Conservation (phyloP, 1,140 invertebrate species). For the Drosophila athabasca region DNA sequence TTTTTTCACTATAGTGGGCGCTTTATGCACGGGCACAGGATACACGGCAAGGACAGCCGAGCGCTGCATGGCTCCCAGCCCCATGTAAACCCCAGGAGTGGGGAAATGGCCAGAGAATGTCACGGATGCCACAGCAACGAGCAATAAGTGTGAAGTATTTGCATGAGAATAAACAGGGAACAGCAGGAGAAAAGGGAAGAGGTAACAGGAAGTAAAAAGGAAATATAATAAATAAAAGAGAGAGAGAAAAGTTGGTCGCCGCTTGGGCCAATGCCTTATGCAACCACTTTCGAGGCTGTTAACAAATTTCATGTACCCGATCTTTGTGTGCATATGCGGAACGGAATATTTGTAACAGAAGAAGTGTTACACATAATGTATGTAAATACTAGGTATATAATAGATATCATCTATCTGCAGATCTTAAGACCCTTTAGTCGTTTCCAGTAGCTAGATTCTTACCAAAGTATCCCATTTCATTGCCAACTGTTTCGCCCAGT, state of each 20-base stretch:
- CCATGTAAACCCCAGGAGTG: too few relatives aligned
- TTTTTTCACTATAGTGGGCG: constrained; percentile 36
- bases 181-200: constrained; percentile 11
- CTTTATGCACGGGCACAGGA: constrained; percentile 54
- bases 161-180: constrained; percentile 71
- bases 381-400: too few relatives aligned
- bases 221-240: constrained; percentile 25
- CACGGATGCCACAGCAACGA: constrained; percentile 63
- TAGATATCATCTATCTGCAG: too few relatives aligned
- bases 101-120: constrained; percentile 44
- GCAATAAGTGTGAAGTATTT: constrained; percentile 76
- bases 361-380: too few relatives aligned
- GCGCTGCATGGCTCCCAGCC: too few relatives aligned
- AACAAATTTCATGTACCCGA: neutral
- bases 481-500: constrained; percentile 13
- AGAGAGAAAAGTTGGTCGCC: neutral
- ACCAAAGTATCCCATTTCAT: constrained; percentile 19
- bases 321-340: too few relatives aligned
- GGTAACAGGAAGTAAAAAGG: constrained; percentile 29
- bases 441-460: neutral
- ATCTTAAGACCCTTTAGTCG: too few relatives aligned
- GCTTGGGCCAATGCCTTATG: too few relatives aligned
- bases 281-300: too few relatives aligned
- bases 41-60: constrained; percentile 3
- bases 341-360: too few relatives aligned